Evolutionary conservation across 2,797 vertebrate species (phyloP).

Genomic region (Coendou prehensilis): DNA sequence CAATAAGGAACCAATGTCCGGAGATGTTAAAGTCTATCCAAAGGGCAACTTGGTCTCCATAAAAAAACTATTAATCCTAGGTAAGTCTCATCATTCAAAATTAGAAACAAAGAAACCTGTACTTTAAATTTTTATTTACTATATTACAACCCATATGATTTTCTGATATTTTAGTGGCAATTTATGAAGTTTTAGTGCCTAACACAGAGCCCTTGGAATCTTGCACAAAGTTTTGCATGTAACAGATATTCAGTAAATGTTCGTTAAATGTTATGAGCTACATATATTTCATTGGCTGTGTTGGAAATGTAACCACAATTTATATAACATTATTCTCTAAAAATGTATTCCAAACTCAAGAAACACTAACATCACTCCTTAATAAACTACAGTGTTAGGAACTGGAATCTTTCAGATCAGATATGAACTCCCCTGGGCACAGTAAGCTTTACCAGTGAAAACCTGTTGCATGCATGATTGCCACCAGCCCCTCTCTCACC

Average conservation of each 20-base stretch:
- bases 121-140: neutral
- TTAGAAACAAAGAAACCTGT: neutral
- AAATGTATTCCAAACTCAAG: constrained; percentile 10
- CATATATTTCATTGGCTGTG: neutral
- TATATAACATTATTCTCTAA: neutral
- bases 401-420: neutral
- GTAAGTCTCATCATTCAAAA: constrained; percentile 4
- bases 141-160: neutral
- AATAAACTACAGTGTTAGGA: neutral
- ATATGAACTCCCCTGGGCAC: neutral
- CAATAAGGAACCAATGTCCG: neutral
- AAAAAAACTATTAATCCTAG: neutral
- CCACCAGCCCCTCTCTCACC: neutral
- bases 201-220: neutral
- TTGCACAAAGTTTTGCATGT: neutral
- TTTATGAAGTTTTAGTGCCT: neutral
- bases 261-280: constrained; percentile 4
- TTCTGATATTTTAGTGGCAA: constrained; percentile 13
- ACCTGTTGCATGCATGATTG: neutral
- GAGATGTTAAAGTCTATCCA: neutral
- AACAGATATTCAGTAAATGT: neutral
- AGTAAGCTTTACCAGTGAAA: neutral
- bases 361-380: constrained; percentile 17
- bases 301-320: neutral
- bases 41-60: neutral